These are phyloP conservation scores for Porites australiensis DNA, from an alignment of 64 coral and sea anemone species.

Conservation along the genomic window DNA sequence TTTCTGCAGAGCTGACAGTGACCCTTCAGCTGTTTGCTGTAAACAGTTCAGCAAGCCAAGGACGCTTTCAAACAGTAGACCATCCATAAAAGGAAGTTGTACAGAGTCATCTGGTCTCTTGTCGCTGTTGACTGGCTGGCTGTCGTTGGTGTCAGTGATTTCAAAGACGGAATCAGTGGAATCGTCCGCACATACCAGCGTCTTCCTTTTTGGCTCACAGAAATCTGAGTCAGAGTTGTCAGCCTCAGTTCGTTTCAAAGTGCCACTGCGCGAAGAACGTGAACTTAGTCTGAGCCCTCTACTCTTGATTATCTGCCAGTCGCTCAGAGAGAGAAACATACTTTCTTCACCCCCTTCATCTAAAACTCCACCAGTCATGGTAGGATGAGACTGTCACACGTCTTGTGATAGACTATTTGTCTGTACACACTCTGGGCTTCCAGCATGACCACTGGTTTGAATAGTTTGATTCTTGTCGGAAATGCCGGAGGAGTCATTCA, in stretches of 20 bases:
- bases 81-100: slow-evolving; percentile 22
- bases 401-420: background rate
- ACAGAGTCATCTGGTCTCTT: background rate
- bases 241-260: background rate
- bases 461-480: background rate
- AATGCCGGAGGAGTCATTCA: background rate
- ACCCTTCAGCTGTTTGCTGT: background rate
- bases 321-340: slow-evolving; percentile 79
- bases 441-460: background rate
- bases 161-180: slow-evolving; percentile 53
- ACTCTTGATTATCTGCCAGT: slow-evolving; percentile 67
- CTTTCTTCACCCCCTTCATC: slow-evolving; percentile 81
- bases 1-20: background rate
- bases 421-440: background rate
- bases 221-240: slow-evolving; percentile 25
- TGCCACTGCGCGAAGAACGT: background rate
- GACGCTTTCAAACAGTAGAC: slow-evolving; percentile 35
- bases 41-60: slow-evolving; percentile 48
- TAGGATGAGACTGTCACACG: background rate
- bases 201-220: slow-evolving; percentile 9
- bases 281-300: background rate
- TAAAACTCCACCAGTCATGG: background rate
- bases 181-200: background rate
- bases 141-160: slow-evolving; percentile 60
- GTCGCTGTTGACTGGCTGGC: slow-evolving; percentile 23